Evolutionary conservation across 1,140 invertebrate species (phyloP), one percentile per base, ranked within the genome.

Genomic region (Drosophila azteca): DNA sequence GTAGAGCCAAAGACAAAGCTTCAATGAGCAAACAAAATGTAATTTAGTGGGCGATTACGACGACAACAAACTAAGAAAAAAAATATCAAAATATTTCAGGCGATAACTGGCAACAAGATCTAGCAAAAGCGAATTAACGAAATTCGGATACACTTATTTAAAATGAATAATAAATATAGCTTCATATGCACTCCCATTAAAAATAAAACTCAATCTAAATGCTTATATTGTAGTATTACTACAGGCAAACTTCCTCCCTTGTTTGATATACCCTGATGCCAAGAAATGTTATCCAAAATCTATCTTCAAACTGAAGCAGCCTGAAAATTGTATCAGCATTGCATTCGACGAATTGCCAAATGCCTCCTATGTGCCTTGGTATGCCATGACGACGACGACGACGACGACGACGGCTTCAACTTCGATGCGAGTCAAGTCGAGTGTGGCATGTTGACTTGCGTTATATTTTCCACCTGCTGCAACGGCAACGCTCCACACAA

Each of bases 381-480:
- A 57, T 57, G 54, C 54, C 43, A 57, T 57, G 43, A 46, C 54
- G 54, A 57, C 26, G 54, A 57, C 43, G 6, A 20, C 17, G 29
- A 31, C 29, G 29, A 35, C 9, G 35, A 39, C 35, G 35, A 45
- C 35, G 35, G 31, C 43, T 57, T 43, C 57, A 59, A 63, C 58
- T 58, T 26, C 24, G 55, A 3, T 11, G 0, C 43, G 17, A 63
- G 29, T 53, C 24, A 44, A 45, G 49, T 62, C 46, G 54, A 65
- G 68, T 74, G 62, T 52, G 64, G 66, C 73, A 77, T 81, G 81
- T 85, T 87, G 83, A 82, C 82, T 87, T 87, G 76, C 79, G 67
- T 76, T 82, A 88, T 82, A 88, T 87, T 79, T 76, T 87, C 63
- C 83, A 85, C 83, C 83, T 87, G 82, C 79, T 49, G 68, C 77